These are phyloP conservation scores for Conchocele bisecta DNA, from an alignment of 2,888 invertebrate genomes.

Conservation along the genomic window DNA sequence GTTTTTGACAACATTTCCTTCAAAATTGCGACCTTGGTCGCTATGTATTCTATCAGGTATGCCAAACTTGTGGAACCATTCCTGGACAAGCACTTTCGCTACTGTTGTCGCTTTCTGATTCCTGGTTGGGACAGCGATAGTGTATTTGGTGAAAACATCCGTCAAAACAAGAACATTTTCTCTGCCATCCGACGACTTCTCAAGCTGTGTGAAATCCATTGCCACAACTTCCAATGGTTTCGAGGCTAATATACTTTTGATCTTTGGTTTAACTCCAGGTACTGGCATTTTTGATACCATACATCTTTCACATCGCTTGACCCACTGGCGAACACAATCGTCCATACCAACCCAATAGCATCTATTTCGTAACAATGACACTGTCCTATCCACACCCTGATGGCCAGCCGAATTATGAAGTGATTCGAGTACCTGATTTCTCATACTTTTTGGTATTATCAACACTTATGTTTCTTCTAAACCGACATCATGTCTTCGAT, in stretches of 20 bases:
- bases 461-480: neutral
- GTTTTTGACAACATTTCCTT: slow-evolving; percentile 13
- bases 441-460: neutral
- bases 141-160: slow-evolving; percentile 48
- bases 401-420: too few relatives aligned
- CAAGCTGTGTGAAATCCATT: slow-evolving; percentile 48
- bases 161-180: slow-evolving; percentile 58
- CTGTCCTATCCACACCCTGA: too few relatives aligned
- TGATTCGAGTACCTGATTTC: too few relatives aligned
- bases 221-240: slow-evolving; percentile 46
- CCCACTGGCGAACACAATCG: too few relatives aligned
- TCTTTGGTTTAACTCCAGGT: slow-evolving; percentile 10
- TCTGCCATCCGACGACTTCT: slow-evolving; percentile 35
- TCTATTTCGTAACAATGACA: too few relatives aligned
- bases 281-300: slow-evolving; percentile 26
- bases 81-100: slow-evolving; percentile 38
- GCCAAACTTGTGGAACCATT: slow-evolving; percentile 53
- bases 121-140: slow-evolving; percentile 34
- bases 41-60: slow-evolving; percentile 50
- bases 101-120: slow-evolving; percentile 52
- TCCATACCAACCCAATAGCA: too few relatives aligned
- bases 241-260: slow-evolving; percentile 34
- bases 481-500: too few relatives aligned
- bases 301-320: slow-evolving; percentile 46
- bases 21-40: slow-evolving; percentile 37